Conservation (phyloP, 1,140 invertebrate genomes). For the Brevipalpus yothersi region DNA sequence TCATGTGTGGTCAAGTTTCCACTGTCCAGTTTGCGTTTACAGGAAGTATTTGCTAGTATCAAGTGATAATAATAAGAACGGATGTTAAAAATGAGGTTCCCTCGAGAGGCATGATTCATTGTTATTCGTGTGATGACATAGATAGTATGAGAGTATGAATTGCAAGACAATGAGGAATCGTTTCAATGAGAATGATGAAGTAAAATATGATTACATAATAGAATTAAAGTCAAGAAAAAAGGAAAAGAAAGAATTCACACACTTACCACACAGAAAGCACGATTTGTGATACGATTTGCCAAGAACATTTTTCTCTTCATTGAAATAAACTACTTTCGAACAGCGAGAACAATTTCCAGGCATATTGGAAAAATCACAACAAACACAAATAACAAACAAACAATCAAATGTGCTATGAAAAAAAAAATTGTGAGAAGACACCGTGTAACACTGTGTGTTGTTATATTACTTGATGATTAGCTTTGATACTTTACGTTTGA, state of each 20-base stretch:
- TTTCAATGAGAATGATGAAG: background rate
- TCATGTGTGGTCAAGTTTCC: slow-evolving; percentile 92
- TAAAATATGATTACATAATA: background rate
- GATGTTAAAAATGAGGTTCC: too few relatives aligned
- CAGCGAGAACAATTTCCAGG: slow-evolving; percentile 28
- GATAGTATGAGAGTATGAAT: background rate
- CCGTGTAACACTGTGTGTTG: too few relatives aligned
- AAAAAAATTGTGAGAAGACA: too few relatives aligned
- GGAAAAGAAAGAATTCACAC: slow-evolving; percentile 2
- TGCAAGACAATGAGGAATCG: background rate
- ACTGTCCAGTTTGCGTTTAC: slow-evolving; percentile 87
- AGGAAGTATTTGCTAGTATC: slow-evolving; percentile 31
- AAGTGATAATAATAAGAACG: background rate
- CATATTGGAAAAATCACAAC: slow-evolving; percentile 15
- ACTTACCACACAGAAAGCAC: slow-evolving; percentile 31
- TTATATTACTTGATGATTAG: too few relatives aligned
- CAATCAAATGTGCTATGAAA: too few relatives aligned
- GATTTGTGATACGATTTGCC: slow-evolving; percentile 28
- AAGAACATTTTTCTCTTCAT: slow-evolving; percentile 27
- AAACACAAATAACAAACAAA: too few relatives aligned
- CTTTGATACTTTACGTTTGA: too few relatives aligned
- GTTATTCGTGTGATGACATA: background rate
- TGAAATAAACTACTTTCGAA: slow-evolving; percentile 28
- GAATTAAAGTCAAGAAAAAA: background rate
- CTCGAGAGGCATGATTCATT: background rate